These are phyloP conservation scores for Ichneumon xanthorius DNA, from an alignment of 2,888 invertebrate genomes.

Conservation along the genomic window DNA sequence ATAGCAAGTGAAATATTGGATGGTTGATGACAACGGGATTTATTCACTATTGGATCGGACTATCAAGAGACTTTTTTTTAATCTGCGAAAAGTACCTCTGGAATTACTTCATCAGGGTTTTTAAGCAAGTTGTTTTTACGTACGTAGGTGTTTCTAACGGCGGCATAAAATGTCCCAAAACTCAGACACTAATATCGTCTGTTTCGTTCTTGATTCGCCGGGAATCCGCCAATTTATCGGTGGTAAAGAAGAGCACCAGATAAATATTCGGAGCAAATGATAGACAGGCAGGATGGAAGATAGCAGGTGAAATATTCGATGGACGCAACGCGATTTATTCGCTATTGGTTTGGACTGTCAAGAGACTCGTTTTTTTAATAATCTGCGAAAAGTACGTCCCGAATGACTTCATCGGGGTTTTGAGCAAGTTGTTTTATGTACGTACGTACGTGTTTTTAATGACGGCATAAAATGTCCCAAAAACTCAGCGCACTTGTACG, in stretches of 20 bases:
- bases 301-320: background rate
- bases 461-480: background rate
- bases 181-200: conserved; percentile 54
- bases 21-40: background rate
- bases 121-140: conserved; percentile 16
- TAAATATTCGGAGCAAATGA: background rate
- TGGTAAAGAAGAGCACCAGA: conserved; percentile 1
- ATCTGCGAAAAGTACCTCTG: background rate
- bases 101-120: background rate
- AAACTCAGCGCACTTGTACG: conserved; percentile 23
- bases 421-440: conserved; percentile 9
- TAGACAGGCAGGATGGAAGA: background rate
- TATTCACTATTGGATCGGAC: background rate
- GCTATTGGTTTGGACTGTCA: background rate
- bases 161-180: background rate
- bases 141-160: background rate
- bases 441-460: conserved; percentile 3
- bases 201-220: background rate
- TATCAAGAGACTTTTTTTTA: background rate
- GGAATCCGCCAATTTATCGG: conserved; percentile 29
- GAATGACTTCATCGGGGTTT: background rate
- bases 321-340: background rate
- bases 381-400: background rate
- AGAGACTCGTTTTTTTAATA: background rate
- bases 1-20: too few species aligned